phyloP scores from a whole-genome alignment of 1,140 invertebrate species.

The Melitaea cinxia region DNA sequence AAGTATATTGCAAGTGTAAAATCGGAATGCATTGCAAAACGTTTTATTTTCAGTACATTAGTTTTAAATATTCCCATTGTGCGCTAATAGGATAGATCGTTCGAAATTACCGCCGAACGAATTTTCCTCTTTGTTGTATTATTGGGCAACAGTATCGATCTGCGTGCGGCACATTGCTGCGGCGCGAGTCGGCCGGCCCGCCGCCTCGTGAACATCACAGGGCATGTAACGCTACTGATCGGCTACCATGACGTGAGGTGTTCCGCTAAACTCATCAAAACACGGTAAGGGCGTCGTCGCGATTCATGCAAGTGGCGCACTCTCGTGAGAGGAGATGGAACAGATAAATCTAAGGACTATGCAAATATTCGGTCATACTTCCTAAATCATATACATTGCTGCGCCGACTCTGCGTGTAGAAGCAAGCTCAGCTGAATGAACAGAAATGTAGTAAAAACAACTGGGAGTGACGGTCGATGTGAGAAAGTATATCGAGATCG shows the following conservation, averaged over 20 bases:
- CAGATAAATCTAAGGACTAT: slow-evolving; percentile 62
- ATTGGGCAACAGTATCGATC: slow-evolving; percentile 64
- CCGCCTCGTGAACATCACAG: slow-evolving; percentile 41
- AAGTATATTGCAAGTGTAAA: slow-evolving; percentile 24
- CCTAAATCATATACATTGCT: slow-evolving; percentile 25
- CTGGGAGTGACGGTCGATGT: slow-evolving; percentile 6
- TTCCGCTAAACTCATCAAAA: slow-evolving; percentile 60
- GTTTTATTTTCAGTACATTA: slow-evolving; percentile 42
- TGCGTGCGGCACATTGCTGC: slow-evolving; percentile 65
- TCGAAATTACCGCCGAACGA: slow-evolving; percentile 66
- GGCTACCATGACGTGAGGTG: slow-evolving; percentile 52
- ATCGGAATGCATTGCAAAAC: slow-evolving; percentile 23
- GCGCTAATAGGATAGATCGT: slow-evolving; percentile 38
- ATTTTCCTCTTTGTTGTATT: slow-evolving; percentile 56
- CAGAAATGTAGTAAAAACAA: slow-evolving; percentile 29
- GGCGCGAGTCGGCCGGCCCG: slow-evolving; percentile 27
- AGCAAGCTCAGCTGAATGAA: neutral
- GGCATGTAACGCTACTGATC: slow-evolving; percentile 55
- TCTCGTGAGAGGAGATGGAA: slow-evolving; percentile 76
- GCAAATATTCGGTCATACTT: slow-evolving; percentile 11
- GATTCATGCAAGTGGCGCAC: slow-evolving; percentile 72
- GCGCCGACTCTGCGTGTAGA: neutral
- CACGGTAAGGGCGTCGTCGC: slow-evolving; percentile 67
- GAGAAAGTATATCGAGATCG: slow-evolving; percentile 32
- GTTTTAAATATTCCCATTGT: slow-evolving; percentile 45